A percentile compares a stretch with the other conserved stretches of the same genome.
Conservation (phyloP, 1,140 invertebrate species). For the Sitobion miscanthi region DNA sequence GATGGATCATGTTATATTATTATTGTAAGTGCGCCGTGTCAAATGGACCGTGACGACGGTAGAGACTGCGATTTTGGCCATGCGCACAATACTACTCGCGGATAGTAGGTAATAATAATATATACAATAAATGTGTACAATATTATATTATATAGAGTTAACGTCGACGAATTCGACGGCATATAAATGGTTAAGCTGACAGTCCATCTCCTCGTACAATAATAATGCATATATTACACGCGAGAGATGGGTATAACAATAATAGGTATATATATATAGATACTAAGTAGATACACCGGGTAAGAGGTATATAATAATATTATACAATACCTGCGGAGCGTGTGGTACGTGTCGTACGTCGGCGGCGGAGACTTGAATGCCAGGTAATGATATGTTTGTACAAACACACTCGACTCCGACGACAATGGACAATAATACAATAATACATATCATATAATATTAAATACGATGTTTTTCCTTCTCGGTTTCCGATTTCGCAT, state of each 20-base stretch:
- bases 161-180: neutral
- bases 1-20: neutral
- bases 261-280: no score
- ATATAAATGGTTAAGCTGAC: conserved; percentile 6
- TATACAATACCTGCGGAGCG: neutral
- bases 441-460: neutral
- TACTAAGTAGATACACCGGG: neutral
- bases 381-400: conserved; percentile 40
- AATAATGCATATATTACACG: neutral
- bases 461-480: neutral
- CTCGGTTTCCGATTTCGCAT: conserved; percentile 54
- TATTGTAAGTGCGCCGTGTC: neutral
- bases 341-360: conserved; percentile 30
- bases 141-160: neutral
- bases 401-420: conserved; percentile 51
- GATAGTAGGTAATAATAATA: neutral
- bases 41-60: conserved; percentile 1
- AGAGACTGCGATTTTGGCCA: neutral
- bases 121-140: neutral
- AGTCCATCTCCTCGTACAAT: neutral
- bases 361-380: conserved; percentile 42
- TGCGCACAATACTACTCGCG: neutral
- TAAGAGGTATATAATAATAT: neutral
- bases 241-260: neutral
- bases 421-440: neutral